Evolutionary conservation across 1,140 invertebrate genomes (phyloP).

Genomic region (Diuraphis noxia): DNA sequence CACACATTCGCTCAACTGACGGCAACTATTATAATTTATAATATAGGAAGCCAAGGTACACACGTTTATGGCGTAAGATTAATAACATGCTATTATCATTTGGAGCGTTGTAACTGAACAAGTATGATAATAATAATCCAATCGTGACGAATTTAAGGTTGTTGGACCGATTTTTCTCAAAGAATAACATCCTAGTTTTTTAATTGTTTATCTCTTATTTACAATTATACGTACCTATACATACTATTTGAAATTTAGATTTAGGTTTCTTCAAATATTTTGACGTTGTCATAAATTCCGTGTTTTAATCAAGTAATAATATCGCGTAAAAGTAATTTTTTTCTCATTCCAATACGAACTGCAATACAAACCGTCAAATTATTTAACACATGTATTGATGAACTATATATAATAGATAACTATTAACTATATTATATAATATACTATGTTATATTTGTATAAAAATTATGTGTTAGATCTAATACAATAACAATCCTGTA

Average conservation of each 20-base stretch:
- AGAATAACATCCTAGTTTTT: neutral
- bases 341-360: neutral
- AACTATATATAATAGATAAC: neutral
- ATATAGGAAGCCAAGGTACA: too few relatives aligned
- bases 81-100: neutral
- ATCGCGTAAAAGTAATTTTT: too few relatives aligned
- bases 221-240: neutral
- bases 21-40: neutral
- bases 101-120: neutral
- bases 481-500: neutral
- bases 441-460: too few relatives aligned
- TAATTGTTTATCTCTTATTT: neutral
- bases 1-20: too few relatives aligned
- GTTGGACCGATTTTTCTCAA: neutral
- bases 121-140: neutral
- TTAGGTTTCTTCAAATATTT: neutral
- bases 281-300: neutral
- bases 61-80: neutral
- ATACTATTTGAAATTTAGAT: neutral
- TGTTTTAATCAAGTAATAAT: neutral
- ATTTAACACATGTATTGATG: too few relatives aligned
- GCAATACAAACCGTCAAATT: neutral
- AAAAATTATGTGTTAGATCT: neutral
- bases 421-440: too few relatives aligned
- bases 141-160: neutral